A percentile compares a stretch with the other conserved stretches of the same genome.
phyloP scores from a whole-genome alignment of 2,113 vertebrate genomes.

The Hassar affinis region DNA sequence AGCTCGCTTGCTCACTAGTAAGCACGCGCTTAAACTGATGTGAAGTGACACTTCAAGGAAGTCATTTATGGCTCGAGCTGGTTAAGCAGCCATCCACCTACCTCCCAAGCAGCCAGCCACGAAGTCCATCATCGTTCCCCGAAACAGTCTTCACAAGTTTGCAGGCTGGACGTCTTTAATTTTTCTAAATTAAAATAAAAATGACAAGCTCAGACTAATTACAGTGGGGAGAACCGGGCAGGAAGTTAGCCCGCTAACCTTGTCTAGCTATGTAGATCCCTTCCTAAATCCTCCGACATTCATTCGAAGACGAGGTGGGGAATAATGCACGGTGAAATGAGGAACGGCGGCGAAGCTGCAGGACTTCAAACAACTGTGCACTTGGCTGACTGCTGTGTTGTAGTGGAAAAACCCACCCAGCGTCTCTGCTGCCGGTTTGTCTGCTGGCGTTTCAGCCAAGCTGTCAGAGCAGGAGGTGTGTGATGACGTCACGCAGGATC shows the following conservation, averaged over 20 bases:
- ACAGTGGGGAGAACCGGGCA: not conserved
- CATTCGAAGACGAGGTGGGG: not conserved
- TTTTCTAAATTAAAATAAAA: too few species aligned
- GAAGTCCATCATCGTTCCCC: conserved; percentile 83
- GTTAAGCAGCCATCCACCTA: conserved; percentile 58
- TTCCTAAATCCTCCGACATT: not conserved
- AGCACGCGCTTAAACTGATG: not conserved
- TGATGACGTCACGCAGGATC: not conserved
- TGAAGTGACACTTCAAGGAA: not conserved
- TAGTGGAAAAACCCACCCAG: conserved; percentile 39
- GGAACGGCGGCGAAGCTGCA: not conserved
- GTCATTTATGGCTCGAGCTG: not conserved
- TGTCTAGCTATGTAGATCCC: not conserved
- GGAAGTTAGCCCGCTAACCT: not conserved
- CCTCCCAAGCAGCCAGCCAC: conserved; percentile 90
- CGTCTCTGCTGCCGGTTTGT: not conserved
- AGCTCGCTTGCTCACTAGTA: not conserved
- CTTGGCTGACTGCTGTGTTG: not conserved
- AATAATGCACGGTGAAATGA: not conserved
- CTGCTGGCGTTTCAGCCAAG: conserved; percentile 5
- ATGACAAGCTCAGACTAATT: too few species aligned
- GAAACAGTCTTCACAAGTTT: not conserved
- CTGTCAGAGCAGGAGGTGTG: conserved; percentile 26
- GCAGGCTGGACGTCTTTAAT: not conserved
- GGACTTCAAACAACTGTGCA: not conserved